These are phyloP conservation scores for Agapostemon virescens DNA, from an alignment of 2,888 invertebrate genomes.

Conservation along the genomic window DNA sequence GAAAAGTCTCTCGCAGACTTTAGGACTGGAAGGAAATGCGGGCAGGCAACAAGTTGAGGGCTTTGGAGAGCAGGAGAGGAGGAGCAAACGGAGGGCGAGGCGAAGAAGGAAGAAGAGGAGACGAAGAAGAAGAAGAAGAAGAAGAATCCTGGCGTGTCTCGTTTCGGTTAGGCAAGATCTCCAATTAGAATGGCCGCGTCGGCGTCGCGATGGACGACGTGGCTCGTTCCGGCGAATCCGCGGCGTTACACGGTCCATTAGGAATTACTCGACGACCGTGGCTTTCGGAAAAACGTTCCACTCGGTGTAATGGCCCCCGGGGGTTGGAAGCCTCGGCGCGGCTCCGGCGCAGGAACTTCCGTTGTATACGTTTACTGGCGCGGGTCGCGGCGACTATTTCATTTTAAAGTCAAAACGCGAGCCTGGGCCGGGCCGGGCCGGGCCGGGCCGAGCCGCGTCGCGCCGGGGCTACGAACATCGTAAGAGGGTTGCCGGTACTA, in stretches of 20 bases:
- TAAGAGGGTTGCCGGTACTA: conserved; percentile 58
- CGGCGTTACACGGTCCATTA: conserved; percentile 47
- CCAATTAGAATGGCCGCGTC: conserved; percentile 37
- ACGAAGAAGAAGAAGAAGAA: not conserved
- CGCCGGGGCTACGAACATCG: conserved; percentile 40
- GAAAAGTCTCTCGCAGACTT: not conserved
- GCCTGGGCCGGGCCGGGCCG: not conserved
- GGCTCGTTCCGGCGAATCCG: conserved; percentile 22
- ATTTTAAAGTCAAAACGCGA: conserved; percentile 63
- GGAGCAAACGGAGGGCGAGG: too few species aligned
- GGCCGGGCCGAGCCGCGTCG: conserved; percentile 7
- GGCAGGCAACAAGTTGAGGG: conserved; percentile 43
- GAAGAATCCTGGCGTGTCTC: conserved; percentile 4
- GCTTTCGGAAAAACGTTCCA: conserved; percentile 43
- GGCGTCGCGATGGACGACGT: conserved; percentile 7
- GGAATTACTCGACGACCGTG: conserved; percentile 40
- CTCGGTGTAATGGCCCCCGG: conserved; percentile 48
- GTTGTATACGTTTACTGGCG: conserved; percentile 40
- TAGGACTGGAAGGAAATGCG: not conserved
- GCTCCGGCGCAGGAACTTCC: conserved; percentile 32
- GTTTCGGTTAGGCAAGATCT: not conserved
- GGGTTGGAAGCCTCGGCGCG: conserved; percentile 8
- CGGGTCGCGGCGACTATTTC: conserved; percentile 52
- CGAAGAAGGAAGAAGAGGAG: not conserved
- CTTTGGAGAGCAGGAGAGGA: too few species aligned